Conservation (phyloP, 2,113 vertebrate species). For the Ailuropoda melanoleuca region DNA sequence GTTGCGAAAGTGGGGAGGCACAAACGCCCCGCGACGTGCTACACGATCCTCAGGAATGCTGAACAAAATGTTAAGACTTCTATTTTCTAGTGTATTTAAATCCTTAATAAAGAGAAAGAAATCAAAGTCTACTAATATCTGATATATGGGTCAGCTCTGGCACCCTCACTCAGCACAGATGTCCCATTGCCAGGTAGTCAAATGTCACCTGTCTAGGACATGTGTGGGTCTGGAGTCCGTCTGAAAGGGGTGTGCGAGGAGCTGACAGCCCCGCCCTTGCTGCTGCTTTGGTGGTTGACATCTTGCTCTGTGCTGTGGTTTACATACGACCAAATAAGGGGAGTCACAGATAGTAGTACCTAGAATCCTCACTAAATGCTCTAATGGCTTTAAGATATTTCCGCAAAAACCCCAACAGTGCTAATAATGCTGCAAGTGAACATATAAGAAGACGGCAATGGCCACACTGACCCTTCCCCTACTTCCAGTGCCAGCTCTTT, state of each 20-base stretch:
- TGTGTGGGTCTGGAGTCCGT: neutral
- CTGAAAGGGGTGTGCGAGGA: rapidly evolving
- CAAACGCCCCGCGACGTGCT: neutral
- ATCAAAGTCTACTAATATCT: neutral
- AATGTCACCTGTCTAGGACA: neutral
- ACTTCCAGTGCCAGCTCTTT: neutral
- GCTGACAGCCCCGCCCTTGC: neutral
- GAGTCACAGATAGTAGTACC: neutral
- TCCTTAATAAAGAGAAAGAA: neutral
- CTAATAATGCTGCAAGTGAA: neutral
- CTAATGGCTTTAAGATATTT: neutral
- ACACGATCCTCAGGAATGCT: neutral
- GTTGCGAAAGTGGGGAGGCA: neutral
- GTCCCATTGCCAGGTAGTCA: neutral
- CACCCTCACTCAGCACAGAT: neutral
- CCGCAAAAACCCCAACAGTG: neutral
- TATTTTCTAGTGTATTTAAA: neutral
- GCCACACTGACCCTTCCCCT: neutral
- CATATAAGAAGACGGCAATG: neutral
- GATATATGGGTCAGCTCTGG: neutral
- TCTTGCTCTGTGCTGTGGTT: neutral
- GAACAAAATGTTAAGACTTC: neutral
- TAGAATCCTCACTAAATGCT: neutral
- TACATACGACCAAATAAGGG: neutral
- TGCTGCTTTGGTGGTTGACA: neutral